Evolutionary conservation across 2,888 invertebrate genomes (phyloP), one percentile per base, ranked within the genome.

Genomic region (Reticulitermes lucifugus): DNA sequence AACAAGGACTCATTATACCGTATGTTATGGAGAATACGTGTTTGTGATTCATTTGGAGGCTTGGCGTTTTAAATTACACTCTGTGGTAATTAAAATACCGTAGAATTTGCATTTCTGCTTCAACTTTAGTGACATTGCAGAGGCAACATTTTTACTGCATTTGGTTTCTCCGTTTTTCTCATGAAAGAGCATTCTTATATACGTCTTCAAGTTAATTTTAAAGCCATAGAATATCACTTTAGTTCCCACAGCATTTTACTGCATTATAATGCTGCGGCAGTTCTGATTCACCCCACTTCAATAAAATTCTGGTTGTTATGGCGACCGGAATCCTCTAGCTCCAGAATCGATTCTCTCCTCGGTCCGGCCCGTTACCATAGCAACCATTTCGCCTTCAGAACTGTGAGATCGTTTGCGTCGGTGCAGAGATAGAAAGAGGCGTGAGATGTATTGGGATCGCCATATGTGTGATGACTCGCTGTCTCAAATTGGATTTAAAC

Each of bases 301-400:
- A 25, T 9, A 25, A 29, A n/a, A 46, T 9, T 79, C 18, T 25
- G 46, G 46, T 46, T 79, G 22, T 43, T 25, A 79, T 79, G 25
- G 79, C 79, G 29, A 79, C 79, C 46, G 29, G 55, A 51, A 79
- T 79, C 51, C 79, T 79, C 46, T 46, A 46, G 79, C 79, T 79
- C 79, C 55, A 12, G 79, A 79, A 79, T 79, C 79, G 79, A 79
- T 79, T 79, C 79, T 79, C 79, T 29, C 55, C 51, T n/a, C 79
- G 79, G 79, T 79, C 79, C n/a, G 55, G 79, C 55, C 46, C 46
- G 79, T 79, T 55, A 29, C 79, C 51, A 25, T 79, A 25, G 79
- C 46, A 51, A 79, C 79, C 25, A 25, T 9, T 51, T 51, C 79
- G 79, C 51, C 79, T 55, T 55, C 79, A 79, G 79, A 55, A 46